Base-by-base conservation (phyloP, 2,888 invertebrate species). In the Congeria kusceri region DNA sequence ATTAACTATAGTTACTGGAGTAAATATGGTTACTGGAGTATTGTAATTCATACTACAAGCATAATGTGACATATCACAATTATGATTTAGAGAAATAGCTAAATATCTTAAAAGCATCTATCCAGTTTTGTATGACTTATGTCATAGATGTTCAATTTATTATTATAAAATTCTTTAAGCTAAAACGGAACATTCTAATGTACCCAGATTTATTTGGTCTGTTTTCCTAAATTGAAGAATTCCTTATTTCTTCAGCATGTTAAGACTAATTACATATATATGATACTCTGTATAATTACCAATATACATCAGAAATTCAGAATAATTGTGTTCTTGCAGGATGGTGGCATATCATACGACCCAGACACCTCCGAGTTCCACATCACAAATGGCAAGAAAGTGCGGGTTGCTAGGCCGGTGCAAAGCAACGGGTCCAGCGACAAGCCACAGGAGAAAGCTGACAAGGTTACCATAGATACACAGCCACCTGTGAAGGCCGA, bases 321-420 rank as follows among this genome's bases (percentile, higher is more conserved):
- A 44, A 9, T 56, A 15, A 20, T 28, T n/a, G n/a, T 44, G 13
- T 28, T 63, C 18, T 29, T 3, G 29, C 47, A 82, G 78, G 82
- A 78, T 62, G 82, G 78, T 56, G 72, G 82, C 3, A 77, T 78
- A 29, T 39, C 23, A 2, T 82, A 72, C 47, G 68, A 82, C 29
- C 20, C 75, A n/a, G 78, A 71, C 3, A 49, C 46, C 3, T 49
- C 77, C 15, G 69, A 68, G 11, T 78, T 78, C 49, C 57, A 46
- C 13, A 46, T 78, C 9, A 75, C 71, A 27, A 25, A 67, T 53
- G 82, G 82, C 5, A 68, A 68, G 20, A 82, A 82, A 15, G 75
- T 82, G n/a, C 61, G 70, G 23, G 65, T 23, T 1, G 63, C 82
- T 32, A 67, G 66, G 11, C 77, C 81, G 18, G 47, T 74, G 9